Base-by-base conservation (phyloP, 1,140 invertebrate genomes). In the Drosophila varians region DNA sequence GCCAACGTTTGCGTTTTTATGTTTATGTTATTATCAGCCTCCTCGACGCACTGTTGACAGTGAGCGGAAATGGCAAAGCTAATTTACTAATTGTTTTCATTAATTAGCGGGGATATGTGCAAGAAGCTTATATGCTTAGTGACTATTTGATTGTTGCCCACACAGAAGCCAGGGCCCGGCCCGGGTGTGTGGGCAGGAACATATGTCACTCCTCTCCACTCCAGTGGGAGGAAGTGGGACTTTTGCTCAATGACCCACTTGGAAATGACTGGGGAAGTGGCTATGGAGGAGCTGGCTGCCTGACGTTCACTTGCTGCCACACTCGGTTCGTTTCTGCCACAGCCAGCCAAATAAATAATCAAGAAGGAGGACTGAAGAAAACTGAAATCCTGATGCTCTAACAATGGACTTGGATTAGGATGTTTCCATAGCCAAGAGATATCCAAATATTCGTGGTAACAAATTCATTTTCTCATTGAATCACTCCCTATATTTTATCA, bases 1-100 rank as follows among this genome's bases (percentile, higher is more conserved):
- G 82, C 56, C 56, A 82, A 71, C 82, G 83, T 87, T 86, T 87
- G 76, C 82, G 68, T 87, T 86, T 86, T 86, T 77, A 80, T 86
- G 73, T 80, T 80, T 80, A 87, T 87, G 72, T 57, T 87, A 86
- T 77, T 73, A 45, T 68, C 61, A 34, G 12, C 38, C n/a, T 38
- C 26, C n/a, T n/a, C 52, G 28, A 14, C 52, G 28, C 74, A 36
- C 25, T 79, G 72, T 72, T 74, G 68, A 71, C 74, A 74, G 72
- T 52, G 77, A 48, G 42, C 73, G 79, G 60, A 75, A 80, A 71
- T 69, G 45, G 48, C 28, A 43, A 77, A 86, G 62, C 72, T 86
- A 86, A 86, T 86, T 86, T 87, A 86, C 82, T 86, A 86, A 86
- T 86, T 87, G 80, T 80, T 80, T 84, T 77, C 77, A 80, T 86